A percentile compares a stretch with the other conserved stretches of the same genome.
Evolutionary conservation across 2,888 invertebrate genomes (phyloP).

Genomic region (Eupeodes latifasciatus): DNA sequence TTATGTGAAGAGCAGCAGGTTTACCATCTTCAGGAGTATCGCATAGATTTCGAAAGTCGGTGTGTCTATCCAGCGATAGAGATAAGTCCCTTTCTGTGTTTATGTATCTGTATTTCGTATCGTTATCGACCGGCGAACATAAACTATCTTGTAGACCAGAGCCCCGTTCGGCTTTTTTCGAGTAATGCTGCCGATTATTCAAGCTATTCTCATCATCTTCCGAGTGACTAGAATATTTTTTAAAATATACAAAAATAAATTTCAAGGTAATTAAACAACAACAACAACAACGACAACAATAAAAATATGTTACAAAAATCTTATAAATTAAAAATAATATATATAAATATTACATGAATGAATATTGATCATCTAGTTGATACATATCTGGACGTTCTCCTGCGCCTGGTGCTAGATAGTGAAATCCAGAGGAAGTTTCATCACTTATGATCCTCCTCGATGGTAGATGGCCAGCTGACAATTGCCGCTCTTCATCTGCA

Average conservation of each 20-base stretch:
- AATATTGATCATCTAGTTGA: constrained; percentile 63
- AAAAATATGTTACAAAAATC: background rate
- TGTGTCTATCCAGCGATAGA: constrained; percentile 82
- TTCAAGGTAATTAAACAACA: background rate
- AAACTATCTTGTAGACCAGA: constrained; percentile 79
- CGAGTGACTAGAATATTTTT: constrained; percentile 43
- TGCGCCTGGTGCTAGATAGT: constrained; percentile 34
- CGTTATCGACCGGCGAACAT: constrained; percentile 76
- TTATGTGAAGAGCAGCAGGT: constrained; percentile 2
- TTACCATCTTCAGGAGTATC: constrained; percentile 83
- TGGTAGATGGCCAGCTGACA: constrained; percentile 26
- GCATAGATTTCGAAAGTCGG: constrained; percentile 80
- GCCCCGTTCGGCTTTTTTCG: constrained; percentile 45
- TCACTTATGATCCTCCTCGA: constrained; percentile 39
- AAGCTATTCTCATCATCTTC: constrained; percentile 64
- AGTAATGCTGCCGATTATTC: constrained; percentile 64
- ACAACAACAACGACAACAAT: background rate
- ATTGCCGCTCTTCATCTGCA: constrained; percentile 79
- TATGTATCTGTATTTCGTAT: constrained; percentile 80
- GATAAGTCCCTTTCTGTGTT: constrained; percentile 82
- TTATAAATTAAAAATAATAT: background rate
- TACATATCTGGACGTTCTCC: constrained; percentile 54
- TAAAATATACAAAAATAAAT: background rate
- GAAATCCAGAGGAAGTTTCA: constrained; percentile 29
- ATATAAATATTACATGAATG: constrained; percentile 53